A percentile compares a stretch with the other conserved stretches of the same genome.
Evolutionary conservation across 1,140 invertebrate genomes (phyloP).

Genomic region (Vanessa atalanta): DNA sequence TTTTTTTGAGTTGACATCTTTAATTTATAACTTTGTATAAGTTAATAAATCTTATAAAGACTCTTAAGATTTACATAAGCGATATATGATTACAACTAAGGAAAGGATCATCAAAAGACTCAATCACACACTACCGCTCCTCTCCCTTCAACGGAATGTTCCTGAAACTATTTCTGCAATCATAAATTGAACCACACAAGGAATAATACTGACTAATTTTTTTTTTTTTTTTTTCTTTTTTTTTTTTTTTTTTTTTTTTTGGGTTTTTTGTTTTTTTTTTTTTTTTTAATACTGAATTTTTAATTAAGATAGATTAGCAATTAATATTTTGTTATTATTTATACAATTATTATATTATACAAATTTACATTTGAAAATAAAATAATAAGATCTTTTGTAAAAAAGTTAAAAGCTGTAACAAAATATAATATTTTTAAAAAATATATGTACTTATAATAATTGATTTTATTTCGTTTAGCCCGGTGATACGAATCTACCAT

Average conservation of each 20-base stretch:
- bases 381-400: slow-evolving; percentile 17
- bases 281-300: not conserved
- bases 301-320: not conserved
- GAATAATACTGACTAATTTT: too few species aligned
- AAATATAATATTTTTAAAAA: not conserved
- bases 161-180: too few species aligned
- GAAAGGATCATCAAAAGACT: not conserved
- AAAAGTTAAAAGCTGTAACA: not conserved
- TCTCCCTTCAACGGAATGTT: not conserved
- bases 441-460: too few species aligned
- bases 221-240: too few species aligned
- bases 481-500: not conserved
- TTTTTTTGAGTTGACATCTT: not conserved
- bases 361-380: slow-evolving; percentile 10
- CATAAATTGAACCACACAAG: too few species aligned
- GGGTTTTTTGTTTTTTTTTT: not conserved
- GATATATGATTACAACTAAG: not conserved
- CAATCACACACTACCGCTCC: not conserved
- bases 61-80: not conserved
- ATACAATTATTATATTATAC: not conserved
- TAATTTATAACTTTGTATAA: not conserved
- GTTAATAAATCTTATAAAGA: too few species aligned
- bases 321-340: not conserved
- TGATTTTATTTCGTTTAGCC: not conserved
- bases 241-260: not conserved